A percentile compares a stretch with the other conserved stretches of the same genome.
phyloP scores from a whole-genome alignment of 2,888 invertebrate species.

The Tiliacea aurago region DNA sequence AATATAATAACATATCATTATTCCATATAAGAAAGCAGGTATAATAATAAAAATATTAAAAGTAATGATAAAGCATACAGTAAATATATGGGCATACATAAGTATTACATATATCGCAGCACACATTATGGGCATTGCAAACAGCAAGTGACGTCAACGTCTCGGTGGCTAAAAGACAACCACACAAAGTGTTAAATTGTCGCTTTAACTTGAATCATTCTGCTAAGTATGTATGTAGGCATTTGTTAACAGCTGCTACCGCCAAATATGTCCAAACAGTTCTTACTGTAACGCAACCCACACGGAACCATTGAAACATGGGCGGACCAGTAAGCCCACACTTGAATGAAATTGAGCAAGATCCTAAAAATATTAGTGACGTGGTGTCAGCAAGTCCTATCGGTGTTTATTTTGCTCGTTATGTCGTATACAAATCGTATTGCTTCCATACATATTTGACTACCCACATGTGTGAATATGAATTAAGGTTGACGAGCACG shows the following conservation, averaged over 20 bases:
- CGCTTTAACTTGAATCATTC: conserved; percentile 56
- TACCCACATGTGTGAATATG: conserved; percentile 60
- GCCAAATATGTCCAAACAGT: conserved; percentile 76
- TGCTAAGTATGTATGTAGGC: conserved; percentile 50
- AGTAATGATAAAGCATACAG: conserved; percentile 26
- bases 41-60: conserved; percentile 9
- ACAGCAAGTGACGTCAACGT: conserved; percentile 63
- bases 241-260: conserved; percentile 62
- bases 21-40: conserved; percentile 1
- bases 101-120: conserved; percentile 25
- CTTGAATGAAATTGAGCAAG: conserved; percentile 76
- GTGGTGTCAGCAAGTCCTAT: conserved; percentile 70
- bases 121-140: conserved; percentile 48
- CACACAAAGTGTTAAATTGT: conserved; percentile 50
- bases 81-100: conserved; percentile 32
- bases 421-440: conserved; percentile 60
- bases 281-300: conserved; percentile 75
- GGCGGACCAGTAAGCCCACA: conserved; percentile 85
- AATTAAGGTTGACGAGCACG: conserved; percentile 65
- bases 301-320: conserved; percentile 69
- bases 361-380: conserved; percentile 80
- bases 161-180: conserved; percentile 31
- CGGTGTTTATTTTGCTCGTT: conserved; percentile 69
- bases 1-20: conserved; percentile 1
- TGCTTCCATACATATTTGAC: conserved; percentile 50